Evolutionary conservation across 2,113 vertebrate species (phyloP).

Genomic region (Sebastes fasciatus): DNA sequence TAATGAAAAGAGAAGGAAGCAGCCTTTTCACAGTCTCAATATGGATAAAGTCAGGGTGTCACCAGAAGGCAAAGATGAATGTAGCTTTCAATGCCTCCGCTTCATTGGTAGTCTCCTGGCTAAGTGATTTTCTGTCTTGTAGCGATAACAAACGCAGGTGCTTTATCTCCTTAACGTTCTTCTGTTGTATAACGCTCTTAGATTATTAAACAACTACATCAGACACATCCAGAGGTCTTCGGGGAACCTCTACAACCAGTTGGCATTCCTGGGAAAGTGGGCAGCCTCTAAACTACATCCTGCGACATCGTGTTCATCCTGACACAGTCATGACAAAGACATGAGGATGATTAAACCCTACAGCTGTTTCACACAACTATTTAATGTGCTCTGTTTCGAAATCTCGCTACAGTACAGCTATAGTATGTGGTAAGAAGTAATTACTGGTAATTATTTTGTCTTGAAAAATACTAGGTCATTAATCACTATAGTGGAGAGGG

Average conservation of each 20-base stretch:
- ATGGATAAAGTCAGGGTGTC: conserved; percentile 33
- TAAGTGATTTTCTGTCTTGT: conserved; percentile 68
- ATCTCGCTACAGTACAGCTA: neutral
- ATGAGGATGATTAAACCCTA: conserved; percentile 16
- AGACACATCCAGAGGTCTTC: conserved; percentile 38
- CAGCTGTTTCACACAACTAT: conserved; percentile 22
- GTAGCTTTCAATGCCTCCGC: conserved; percentile 28
- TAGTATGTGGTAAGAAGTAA: conserved; percentile 20
- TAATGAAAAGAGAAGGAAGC: conserved; percentile 3
- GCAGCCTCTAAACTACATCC: conserved; percentile 9
- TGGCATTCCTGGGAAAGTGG: conserved; percentile 7
- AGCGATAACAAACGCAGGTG: conserved; percentile 60
- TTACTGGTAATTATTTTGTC: conserved; percentile 46
- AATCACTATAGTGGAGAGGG: neutral
- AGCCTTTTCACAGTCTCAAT: conserved; percentile 12
- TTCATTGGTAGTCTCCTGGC: conserved; percentile 47
- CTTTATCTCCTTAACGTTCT: conserved; percentile 49
- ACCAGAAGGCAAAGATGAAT: conserved; percentile 42
- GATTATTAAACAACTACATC: conserved; percentile 62
- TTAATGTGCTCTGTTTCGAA: neutral
- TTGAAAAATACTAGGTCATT: conserved; percentile 27
- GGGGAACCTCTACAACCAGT: conserved; percentile 26
- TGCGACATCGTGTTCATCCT: conserved; percentile 14
- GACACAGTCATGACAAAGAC: conserved; percentile 6
- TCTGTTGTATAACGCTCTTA: conserved; percentile 52